These are phyloP conservation scores for Onychomys arenicola DNA, from an alignment of 2,797 vertebrate species.

Conservation along the genomic window DNA sequence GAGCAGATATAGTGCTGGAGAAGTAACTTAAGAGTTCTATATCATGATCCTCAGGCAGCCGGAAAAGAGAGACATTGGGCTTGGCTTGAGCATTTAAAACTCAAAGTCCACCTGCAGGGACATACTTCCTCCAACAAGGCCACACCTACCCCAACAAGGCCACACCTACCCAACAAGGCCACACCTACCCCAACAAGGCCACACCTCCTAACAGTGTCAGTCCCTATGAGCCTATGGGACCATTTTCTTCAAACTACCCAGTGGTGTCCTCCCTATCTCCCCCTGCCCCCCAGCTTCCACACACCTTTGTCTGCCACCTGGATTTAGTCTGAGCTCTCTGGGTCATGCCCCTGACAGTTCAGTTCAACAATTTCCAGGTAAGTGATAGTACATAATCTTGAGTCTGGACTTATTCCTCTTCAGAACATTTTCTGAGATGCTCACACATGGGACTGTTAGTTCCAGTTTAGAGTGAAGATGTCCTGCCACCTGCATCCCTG, in stretches of 20 bases:
- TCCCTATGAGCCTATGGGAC: neutral
- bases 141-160: neutral
- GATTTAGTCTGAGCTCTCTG: neutral
- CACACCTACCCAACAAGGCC: neutral
- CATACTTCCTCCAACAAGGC: neutral
- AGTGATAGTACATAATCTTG: neutral
- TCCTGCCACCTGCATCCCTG: too few relatives aligned
- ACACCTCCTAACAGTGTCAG: neutral
- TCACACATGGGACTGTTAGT: neutral
- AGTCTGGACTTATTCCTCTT: neutral
- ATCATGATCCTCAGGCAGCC: neutral
- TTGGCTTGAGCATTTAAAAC: neutral
- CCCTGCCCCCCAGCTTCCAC: accelerated
- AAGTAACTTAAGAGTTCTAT: neutral
- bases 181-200: neutral
- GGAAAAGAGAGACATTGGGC: neutral
- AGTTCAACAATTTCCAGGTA: neutral
- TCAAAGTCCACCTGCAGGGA: neutral
- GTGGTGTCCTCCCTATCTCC: accelerated
- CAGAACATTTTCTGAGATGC: neutral
- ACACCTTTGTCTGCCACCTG: neutral
- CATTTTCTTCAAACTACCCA: neutral
- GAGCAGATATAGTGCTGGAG: neutral
- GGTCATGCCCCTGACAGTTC: neutral
- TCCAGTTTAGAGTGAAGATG: neutral